A percentile compares a stretch with the other conserved stretches of the same genome.
Evolutionary conservation across 2,888 invertebrate genomes (phyloP).

Genomic region (Sussaba pulchella): DNA sequence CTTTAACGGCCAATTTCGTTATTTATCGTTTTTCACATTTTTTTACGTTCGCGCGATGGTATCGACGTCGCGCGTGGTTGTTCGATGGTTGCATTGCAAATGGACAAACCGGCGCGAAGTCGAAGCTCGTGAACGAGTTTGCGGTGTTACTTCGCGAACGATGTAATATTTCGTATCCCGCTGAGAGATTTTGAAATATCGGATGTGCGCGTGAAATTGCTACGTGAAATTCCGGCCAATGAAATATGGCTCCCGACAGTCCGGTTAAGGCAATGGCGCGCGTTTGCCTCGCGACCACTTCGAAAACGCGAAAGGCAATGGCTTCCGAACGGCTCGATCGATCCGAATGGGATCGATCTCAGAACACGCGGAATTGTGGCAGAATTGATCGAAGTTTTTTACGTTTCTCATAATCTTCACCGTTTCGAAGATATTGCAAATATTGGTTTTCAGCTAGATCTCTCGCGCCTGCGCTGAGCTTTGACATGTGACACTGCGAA

Average conservation of each 20-base stretch:
- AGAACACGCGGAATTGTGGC: too few relatives aligned
- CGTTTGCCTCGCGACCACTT: background rate
- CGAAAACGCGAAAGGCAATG: too few relatives aligned
- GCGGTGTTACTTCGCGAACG: constrained; percentile 7
- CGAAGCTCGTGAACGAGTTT: background rate
- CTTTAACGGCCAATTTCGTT: constrained; percentile 3
- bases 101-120: background rate
- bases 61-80: constrained; percentile 8
- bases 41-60: background rate
- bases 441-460: too few relatives aligned
- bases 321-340: too few relatives aligned
- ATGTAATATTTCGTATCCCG: constrained; percentile 24
- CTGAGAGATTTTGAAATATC: constrained; percentile 52
- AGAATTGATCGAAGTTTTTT: too few relatives aligned
- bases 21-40: constrained; percentile 4
- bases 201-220: constrained; percentile 59
- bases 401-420: too few relatives aligned
- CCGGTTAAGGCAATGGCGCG: constrained; percentile 32
- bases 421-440: too few relatives aligned
- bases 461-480: too few relatives aligned
- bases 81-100: constrained; percentile 1
- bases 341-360: too few relatives aligned
- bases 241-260: constrained; percentile 64
- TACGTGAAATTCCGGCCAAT: constrained; percentile 56
- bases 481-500: too few relatives aligned